A percentile compares a stretch with the other conserved stretches of the same genome.
Evolutionary conservation across 2,797 vertebrate genomes (phyloP).

Genomic region (Xiphorhynchus erythropygius): DNA sequence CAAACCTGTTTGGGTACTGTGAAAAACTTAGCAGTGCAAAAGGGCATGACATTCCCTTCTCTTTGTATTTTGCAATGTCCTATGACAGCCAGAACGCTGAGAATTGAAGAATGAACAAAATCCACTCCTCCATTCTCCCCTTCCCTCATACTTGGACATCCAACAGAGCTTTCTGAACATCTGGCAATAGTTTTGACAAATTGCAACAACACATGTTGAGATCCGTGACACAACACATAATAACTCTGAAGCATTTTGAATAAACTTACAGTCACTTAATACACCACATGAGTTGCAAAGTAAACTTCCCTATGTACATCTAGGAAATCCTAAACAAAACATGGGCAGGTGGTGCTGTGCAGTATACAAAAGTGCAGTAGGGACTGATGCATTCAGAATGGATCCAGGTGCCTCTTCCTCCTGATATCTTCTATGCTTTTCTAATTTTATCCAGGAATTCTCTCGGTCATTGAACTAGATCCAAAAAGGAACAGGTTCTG

Average conservation of each 20-base stretch:
- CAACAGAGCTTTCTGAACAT: not conserved
- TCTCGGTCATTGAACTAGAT: not conserved
- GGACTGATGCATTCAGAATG: not conserved
- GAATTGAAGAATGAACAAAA: not conserved
- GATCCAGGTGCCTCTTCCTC: not conserved
- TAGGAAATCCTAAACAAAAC: not conserved
- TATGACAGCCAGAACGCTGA: not conserved
- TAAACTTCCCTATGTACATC: not conserved
- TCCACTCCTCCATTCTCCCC: not conserved
- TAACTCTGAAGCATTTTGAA: not conserved
- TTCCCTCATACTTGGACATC: not conserved
- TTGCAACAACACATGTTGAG: not conserved
- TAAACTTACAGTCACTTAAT: not conserved
- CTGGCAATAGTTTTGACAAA: slow-evolving; percentile 27
- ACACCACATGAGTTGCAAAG: rapidly evolving
- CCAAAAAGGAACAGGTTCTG: not conserved
- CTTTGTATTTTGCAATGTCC: slow-evolving; percentile 14
- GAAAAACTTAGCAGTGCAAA: not conserved
- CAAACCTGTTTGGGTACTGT: not conserved
- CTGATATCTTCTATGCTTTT: not conserved
- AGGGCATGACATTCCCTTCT: not conserved
- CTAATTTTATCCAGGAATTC: not conserved
- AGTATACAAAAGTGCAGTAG: not conserved
- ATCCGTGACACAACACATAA: not conserved
- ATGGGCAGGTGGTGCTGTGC: not conserved